These are phyloP conservation scores for Telmatochromis sp. DNA, from an alignment of 2,113 vertebrate species.

Conservation along the genomic window DNA sequence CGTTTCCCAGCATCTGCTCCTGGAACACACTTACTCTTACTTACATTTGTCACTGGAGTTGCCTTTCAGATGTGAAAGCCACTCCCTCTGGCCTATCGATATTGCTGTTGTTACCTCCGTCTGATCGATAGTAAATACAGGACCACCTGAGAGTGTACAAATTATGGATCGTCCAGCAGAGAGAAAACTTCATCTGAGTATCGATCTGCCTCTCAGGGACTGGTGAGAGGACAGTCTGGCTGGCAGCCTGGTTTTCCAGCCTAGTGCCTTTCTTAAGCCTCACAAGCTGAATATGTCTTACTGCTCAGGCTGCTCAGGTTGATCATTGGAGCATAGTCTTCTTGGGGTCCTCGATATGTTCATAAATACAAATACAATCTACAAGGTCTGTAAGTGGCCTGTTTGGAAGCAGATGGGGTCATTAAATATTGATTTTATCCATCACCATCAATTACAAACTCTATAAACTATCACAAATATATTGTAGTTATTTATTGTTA, in stretches of 20 bases:
- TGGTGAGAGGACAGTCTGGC: not conserved
- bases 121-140: constrained; percentile 55
- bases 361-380: not conserved
- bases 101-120: constrained; percentile 16
- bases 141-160: constrained; percentile 55
- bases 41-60: not conserved
- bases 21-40: not conserved
- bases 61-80: not conserved
- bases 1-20: not conserved
- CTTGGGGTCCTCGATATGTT: not conserved
- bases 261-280: not conserved
- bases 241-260: not conserved
- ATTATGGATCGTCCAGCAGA: constrained; percentile 52
- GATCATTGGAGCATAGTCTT: not conserved
- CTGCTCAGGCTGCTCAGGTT: not conserved
- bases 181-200: constrained; percentile 57
- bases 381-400: not conserved
- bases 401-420: not conserved
- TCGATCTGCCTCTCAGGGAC: constrained; percentile 31
- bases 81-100: constrained; percentile 15
- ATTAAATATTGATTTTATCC: not conserved
- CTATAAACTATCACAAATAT: not conserved
- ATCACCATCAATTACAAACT: not conserved
- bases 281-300: not conserved
- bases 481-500: not conserved